These are phyloP conservation scores for Scaptomyza tumidula DNA, from an alignment of 2,888 invertebrate species.

Conservation along the genomic window DNA sequence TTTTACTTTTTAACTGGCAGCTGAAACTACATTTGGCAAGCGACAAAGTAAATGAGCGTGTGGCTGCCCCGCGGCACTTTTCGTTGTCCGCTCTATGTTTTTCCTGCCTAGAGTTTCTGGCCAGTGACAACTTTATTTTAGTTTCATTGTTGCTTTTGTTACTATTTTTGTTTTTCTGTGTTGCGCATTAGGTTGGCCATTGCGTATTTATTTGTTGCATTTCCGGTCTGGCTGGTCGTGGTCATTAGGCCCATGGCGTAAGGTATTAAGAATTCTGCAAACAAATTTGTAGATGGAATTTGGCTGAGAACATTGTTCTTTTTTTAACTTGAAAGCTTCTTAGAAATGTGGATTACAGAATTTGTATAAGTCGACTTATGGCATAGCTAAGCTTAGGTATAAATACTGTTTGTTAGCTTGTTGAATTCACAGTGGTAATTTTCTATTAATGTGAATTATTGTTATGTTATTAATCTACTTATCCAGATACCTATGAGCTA, in stretches of 20 bases:
- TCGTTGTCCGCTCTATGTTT: constrained; percentile 4
- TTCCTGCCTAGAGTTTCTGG: constrained; percentile 21
- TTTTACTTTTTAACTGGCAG: constrained; percentile 35
- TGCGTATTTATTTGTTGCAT: constrained; percentile 71
- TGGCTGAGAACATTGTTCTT: not conserved
- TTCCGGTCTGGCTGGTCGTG: constrained; percentile 58
- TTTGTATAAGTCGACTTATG: not conserved
- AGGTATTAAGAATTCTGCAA: constrained; percentile 45
- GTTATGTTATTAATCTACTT: too few species aligned
- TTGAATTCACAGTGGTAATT: too few species aligned
- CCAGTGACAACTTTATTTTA: constrained; percentile 73
- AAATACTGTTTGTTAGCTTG: not conserved
- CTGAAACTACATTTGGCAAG: constrained; percentile 50
- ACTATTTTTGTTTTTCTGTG: constrained; percentile 1
- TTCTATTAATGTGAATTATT: too few species aligned
- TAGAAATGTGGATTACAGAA: not conserved
- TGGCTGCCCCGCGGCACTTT: constrained; percentile 36
- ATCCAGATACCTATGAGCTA: too few species aligned
- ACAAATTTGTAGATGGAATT: constrained; percentile 45
- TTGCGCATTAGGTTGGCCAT: constrained; percentile 61
- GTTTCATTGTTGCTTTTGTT: constrained; percentile 34
- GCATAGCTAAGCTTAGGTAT: not conserved
- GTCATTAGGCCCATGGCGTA: constrained; percentile 65
- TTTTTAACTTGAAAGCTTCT: not conserved
- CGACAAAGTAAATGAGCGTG: constrained; percentile 66